Base-by-base conservation (phyloP, 1,140 invertebrate species). In the Penaeus indicus region DNA sequence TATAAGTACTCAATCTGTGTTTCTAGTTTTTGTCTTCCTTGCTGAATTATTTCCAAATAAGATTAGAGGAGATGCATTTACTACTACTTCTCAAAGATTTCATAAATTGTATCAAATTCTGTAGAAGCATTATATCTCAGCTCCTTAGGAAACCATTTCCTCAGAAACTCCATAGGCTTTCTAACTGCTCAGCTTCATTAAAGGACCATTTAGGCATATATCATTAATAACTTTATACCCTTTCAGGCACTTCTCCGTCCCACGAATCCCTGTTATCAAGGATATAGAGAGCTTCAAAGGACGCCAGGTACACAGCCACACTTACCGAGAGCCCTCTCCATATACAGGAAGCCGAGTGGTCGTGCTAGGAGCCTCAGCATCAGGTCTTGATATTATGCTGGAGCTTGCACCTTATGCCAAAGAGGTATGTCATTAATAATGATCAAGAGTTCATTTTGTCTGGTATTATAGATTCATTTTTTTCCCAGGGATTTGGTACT, bases 321-420 rank as follows among this genome's bases (percentile, higher is more conserved):
- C 82, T 61, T 87, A 87, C 27, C 38, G 79, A 19, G 63, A 87
- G 19, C 85, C 85, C 11, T 81, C 78, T 21, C 27, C 78, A 47
- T 82, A 79, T 62, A n/a, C 16, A 11, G 85, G 32, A 21, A 18
- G 38, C 3, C 22, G 64, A 38, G 85, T 87, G 63, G 19, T 87
- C 47, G 64, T 87, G 22, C 67, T 87, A 1, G 85, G 85, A 18
- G 78, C 79, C 1, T 62, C 21, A 18, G 78, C 79, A n/a, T 87
- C 85, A 21, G 85, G 85, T 61, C 67, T 87, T 2, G 85, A 87
- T 69, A 87, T 87, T 38, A 62, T 47, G 19, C 63, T 87, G 1
- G 85, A 87, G 13, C 22, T 87, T 21, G 22, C 85, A 8, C 21
- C 62, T 11, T 63, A 72, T n/a, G 85, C 79, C 67, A 38, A 82